Base-by-base conservation (phyloP, 92 coral and sea anemone species). In the Heteractis magnifica region DNA sequence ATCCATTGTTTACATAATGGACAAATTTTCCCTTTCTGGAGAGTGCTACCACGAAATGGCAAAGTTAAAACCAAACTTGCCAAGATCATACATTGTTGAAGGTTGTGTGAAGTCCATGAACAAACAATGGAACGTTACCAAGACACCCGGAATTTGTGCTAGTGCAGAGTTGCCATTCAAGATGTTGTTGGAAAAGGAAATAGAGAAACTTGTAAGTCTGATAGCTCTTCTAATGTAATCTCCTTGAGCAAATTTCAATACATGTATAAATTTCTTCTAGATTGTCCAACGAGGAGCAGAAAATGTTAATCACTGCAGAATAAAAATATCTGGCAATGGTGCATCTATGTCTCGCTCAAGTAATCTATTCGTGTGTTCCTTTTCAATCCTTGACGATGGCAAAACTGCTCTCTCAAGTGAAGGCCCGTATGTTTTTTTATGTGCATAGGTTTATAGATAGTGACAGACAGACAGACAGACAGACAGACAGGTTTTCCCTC, bases 361-460 rank as follows among this genome's bases (percentile, higher is more conserved):
- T 53, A 79, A 79, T 52, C 65, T 79, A 8, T 58, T 79, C 64
- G 82, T 79, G 16, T 79, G 72, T 20, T 79, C 82, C 72, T 79
- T 79, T 56, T 58, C 82, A 18, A 20, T 79, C 4, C 23, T 79
- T 79, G 82, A 79, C 53, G 20, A 79, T 10, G 9, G 72, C 49
- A 59, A 15, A 20, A 15, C 82, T 60, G 82, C 72, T 58, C 34
- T 79, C 55, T 79, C 82, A 2, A 79, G 82, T 34, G 72, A 58
- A 14, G 82, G 82, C 56, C 50, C 8, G 49, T 18, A 11, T 52
- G 11, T 52, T 15, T 76, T 34, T 8, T 49, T 76, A n/a, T 5
- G n/a, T 41, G n/a, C 15, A 48, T 8, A 49, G 51, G 4, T 76
- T 13, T 1, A 55, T 55, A 55, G 59, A 53, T 53, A 53, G 58